phyloP scores from a whole-genome alignment of 2,888 invertebrate genomes.

The Drosophila prostipennis region DNA sequence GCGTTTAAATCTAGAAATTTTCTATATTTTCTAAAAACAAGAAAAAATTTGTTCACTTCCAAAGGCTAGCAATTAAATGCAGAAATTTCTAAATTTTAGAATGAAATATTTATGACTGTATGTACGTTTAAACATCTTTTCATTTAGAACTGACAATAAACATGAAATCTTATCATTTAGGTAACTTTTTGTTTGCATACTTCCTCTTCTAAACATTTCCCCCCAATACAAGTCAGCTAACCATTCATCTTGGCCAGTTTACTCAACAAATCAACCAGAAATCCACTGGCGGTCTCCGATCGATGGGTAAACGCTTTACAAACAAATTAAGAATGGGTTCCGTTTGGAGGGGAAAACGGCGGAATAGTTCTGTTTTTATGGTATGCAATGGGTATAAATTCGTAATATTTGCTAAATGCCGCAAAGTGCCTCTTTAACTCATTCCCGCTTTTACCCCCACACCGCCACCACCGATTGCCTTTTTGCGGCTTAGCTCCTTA shows the following conservation, averaged over 20 bases:
- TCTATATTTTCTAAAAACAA: no score
- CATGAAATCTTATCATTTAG: no score
- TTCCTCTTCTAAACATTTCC: background rate
- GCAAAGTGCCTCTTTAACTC: constrained; percentile 59
- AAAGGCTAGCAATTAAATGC: no score
- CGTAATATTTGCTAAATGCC: constrained; percentile 73
- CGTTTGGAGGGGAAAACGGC: constrained; percentile 11
- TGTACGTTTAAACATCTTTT: no score
- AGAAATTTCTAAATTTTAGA: no score
- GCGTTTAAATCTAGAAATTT: no score
- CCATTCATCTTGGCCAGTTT: background rate
- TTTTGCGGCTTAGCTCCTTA: constrained; percentile 30
- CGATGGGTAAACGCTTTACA: background rate
- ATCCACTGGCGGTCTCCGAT: background rate
- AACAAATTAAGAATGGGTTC: constrained; percentile 13
- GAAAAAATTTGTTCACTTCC: no score
- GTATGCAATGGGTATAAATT: constrained; percentile 52
- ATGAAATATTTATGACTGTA: no score
- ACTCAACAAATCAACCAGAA: background rate
- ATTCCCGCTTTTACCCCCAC: background rate
- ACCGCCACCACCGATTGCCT: constrained; percentile 4
- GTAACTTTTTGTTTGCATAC: no score
- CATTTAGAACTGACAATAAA: no score
- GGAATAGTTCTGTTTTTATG: constrained; percentile 59
- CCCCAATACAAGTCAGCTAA: background rate